Percentiles rank a stretch among this genome's conserved stretches.
Conservation (phyloP, 1,140 invertebrate genomes). For the Ips typographus region DNA sequence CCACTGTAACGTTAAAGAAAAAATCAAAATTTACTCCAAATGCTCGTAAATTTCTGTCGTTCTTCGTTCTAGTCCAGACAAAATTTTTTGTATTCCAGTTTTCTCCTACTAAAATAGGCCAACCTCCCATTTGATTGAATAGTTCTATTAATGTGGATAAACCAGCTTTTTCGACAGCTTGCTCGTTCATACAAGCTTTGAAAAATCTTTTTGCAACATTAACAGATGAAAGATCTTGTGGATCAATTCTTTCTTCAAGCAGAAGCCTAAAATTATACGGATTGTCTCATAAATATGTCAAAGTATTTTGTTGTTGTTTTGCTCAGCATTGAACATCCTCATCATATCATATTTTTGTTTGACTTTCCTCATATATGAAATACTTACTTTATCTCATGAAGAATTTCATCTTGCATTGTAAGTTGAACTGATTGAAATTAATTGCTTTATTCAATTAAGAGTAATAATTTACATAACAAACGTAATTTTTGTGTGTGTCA, state of each 20-base stretch:
- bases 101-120: conserved; percentile 58
- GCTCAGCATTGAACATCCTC: no score
- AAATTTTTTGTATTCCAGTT: conserved; percentile 57
- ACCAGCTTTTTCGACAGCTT: not conserved
- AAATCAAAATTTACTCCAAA: conserved; percentile 45
- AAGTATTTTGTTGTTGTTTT: no score
- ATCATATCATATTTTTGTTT: no score
- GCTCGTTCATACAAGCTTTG: conserved; percentile 13
- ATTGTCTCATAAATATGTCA: no score
- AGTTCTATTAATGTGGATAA: not conserved
- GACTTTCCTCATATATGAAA: no score
- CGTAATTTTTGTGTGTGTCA: no score
- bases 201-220: conserved; percentile 44
- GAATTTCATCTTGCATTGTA: conserved; percentile 25
- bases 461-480: no score
- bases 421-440: conserved; percentile 11
- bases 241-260: conserved; percentile 38
- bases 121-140: conserved; percentile 60
- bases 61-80: conserved; percentile 48
- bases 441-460: no score
- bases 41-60: conserved; percentile 41
- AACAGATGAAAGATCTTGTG: conserved; percentile 34
- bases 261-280: conserved; percentile 33
- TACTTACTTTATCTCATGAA: conserved; percentile 21
- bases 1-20: conserved; percentile 44